Evolutionary conservation across 2,113 vertebrate species (phyloP), one percentile per base, ranked within the genome.

Genomic region (Tenebrosternarchus preto): DNA sequence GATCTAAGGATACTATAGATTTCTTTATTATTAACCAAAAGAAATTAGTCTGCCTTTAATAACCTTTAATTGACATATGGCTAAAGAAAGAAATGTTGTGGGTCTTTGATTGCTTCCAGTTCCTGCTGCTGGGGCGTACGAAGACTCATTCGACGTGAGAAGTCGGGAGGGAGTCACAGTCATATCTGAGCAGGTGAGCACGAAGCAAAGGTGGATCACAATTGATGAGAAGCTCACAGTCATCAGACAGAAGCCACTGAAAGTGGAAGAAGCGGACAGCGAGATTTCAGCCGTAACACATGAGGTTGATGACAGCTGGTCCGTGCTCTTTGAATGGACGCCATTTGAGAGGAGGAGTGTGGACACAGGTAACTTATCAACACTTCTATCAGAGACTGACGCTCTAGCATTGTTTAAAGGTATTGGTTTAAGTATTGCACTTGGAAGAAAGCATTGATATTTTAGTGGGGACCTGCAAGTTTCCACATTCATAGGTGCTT

Each of bases 301-400:
- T 27, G 83, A 87, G 19, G 57, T 56, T n/a, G 70, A 83, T 22
- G 66, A 85, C 55, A 59, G 59, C n/a, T 85, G 78, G 84, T 73
- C 39, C 72, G 57, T 70, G n/a, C 56, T 80, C n/a, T 60, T 80
- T 20, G 15, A 60, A 1, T 16, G 57, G 55, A 46, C 55, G 43
- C 73, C 63, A 19, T 43, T 66, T 76, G 29, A 72, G 29, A 71
- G 55, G 46, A 78, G 46, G 17, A 50, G 12, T 24, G 1, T 61
- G n/a, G 25, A 46, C 24, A 76, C 70, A 73, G 80, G 83, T 82
- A 36, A 39, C 2, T 9, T 17, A 19, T 53, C 7, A 12, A 33
- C 1, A 50, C 43, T 66, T n/a, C 11, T 66, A 19, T 5, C 15
- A 12, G 8, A 61, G 24, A 27, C 24, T 61, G 39, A 43, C 6